phyloP scores from a whole-genome alignment of 1,140 invertebrate genomes.

The Scaptomyza montana region DNA sequence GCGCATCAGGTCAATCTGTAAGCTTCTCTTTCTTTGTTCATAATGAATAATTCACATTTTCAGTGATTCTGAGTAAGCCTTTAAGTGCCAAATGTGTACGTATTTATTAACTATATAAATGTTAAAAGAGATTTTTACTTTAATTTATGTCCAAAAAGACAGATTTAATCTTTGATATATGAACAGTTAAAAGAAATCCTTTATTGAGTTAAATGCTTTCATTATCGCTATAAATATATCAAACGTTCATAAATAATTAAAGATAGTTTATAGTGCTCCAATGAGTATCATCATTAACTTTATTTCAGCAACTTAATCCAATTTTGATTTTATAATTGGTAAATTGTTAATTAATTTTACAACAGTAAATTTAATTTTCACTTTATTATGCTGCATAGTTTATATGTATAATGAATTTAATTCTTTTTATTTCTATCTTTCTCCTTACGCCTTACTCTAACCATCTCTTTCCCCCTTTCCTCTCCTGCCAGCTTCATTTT shows the following conservation, averaged over 20 bases:
- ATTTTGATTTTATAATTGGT: background rate
- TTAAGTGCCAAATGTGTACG: conserved; percentile 10
- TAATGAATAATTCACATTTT: conserved; percentile 12
- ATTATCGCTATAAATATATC: too few relatives aligned
- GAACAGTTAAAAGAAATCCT: too few relatives aligned
- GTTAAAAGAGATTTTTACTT: background rate
- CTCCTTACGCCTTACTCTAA: background rate
- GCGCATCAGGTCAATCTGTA: conserved; percentile 48
- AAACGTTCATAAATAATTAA: background rate
- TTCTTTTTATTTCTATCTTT: background rate
- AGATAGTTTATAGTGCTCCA: background rate
- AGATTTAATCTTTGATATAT: background rate
- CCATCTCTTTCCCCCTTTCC: background rate
- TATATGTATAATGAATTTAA: background rate
- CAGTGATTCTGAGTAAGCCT: conserved; percentile 8
- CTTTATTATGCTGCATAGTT: background rate
- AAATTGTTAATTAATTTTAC: too few relatives aligned
- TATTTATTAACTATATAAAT: background rate
- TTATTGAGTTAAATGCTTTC: background rate
- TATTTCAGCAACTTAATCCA: background rate
- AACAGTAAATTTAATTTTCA: background rate
- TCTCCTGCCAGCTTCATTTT: background rate
- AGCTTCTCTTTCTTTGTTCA: conserved; percentile 26
- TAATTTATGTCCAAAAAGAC: background rate
- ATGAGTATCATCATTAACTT: background rate